Evolutionary conservation across 53 echinoderm and acorn worm species (phyloP), one percentile per base, ranked within the genome.

Genomic region (Paracentrotus lividus): DNA sequence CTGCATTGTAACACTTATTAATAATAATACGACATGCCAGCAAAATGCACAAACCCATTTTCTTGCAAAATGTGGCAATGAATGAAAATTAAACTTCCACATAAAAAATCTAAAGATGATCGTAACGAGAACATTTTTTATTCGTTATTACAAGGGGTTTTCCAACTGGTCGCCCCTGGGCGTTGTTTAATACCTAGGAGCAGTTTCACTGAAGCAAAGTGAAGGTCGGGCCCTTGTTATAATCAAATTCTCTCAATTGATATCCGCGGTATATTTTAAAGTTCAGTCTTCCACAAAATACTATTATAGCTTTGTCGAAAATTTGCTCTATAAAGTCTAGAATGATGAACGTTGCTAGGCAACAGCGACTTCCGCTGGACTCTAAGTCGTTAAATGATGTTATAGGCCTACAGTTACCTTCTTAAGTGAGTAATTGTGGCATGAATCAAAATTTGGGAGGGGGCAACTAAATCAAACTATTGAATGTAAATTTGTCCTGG

Each of bases 191-290:
- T 38, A 13, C 10, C 72, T n/a, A 72, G 40, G 40, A 38, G 72
- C 32, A 40, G 1, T 72, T 72, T 72, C 36, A 36, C 21, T 16
- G 40, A 72, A 72, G 29, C 8, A 64, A 57, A 72, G 72, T 40
- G 72, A 72, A 72, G 72, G 72, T 72, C 40, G 3, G 40, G 5
- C 20, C 36, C 20, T 36, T 40, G 36, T 72, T 16, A 72, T 67
- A 72, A 72, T 72, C 21, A 72, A 18, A 72, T 72, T 72, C 72
- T 20, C 20, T 26, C 36, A 38, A 15, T 69, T 72, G 38, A 38
- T 72, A 72, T 72, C 72, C 20, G 36, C 72, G 72, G 72, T 21
- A 5, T 38, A 67, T 31, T 72, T 72, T 72, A 20, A 72, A 72
- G 72, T 72, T 72, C 72, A 72, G 29, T 40, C 72, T 16, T 72